Evolutionary conservation across 2,888 invertebrate species (phyloP).

Genomic region (Geotrupes spiniger): DNA sequence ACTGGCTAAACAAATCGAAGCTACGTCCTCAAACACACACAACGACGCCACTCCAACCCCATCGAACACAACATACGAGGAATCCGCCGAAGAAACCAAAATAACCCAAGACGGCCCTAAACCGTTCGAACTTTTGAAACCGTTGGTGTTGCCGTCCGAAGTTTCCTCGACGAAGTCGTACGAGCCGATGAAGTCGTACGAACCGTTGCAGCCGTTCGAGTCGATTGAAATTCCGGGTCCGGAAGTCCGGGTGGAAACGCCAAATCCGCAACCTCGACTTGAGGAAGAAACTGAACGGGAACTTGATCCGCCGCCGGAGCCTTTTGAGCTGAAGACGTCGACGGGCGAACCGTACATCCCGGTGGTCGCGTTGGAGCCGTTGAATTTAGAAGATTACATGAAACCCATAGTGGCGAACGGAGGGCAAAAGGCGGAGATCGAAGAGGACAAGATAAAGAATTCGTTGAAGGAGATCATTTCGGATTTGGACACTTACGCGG

Average conservation of each 20-base stretch:
- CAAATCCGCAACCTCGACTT: no score
- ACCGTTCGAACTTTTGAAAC: conserved; percentile 12
- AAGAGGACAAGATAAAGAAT: conserved; percentile 56
- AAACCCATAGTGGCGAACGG: conserved; percentile 33
- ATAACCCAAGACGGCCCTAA: conserved; percentile 6
- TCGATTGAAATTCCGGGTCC: not conserved
- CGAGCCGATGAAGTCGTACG: conserved; percentile 10
- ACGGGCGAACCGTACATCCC: conserved; percentile 19
- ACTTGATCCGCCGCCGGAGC: conserved; percentile 7
- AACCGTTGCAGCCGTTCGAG: not conserved
- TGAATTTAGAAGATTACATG: conserved; percentile 20
- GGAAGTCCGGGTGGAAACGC: not conserved
- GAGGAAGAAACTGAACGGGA: no score
- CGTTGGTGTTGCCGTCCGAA: conserved; percentile 12
- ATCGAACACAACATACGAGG: no score
- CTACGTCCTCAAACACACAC: not conserved
- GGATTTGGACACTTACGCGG: conserved; percentile 59
- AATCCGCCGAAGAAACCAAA: not conserved
- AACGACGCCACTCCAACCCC: not conserved
- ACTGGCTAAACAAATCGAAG: conserved; percentile 38
- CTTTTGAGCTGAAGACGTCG: conserved; percentile 15
- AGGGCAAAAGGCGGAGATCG: conserved; percentile 43
- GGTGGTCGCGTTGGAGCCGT: conserved; percentile 20
- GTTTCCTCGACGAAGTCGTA: conserved; percentile 4
- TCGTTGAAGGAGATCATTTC: conserved; percentile 60